Base-by-base conservation (phyloP, 2,888 invertebrate species). In the Drosophila borborema region DNA sequence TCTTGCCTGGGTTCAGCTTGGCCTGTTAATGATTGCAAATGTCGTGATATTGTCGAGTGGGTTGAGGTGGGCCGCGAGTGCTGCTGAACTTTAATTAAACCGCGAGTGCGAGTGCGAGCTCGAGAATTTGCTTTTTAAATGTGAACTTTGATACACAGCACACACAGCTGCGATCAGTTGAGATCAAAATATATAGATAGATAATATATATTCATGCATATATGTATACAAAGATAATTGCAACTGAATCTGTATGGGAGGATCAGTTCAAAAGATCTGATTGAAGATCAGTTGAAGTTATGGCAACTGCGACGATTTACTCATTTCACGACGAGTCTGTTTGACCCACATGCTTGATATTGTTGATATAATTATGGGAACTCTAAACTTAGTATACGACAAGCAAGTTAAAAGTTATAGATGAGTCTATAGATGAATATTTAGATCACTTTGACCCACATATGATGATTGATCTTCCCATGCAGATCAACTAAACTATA, bases 51-150 rank as follows among this genome's bases (percentile, higher is more conserved):
- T 76, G 81, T 72, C 65, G 77, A 77, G 88, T 84, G 89, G 84
- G 87, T 65, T 86, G 87, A 69, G 70, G 60, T 64, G 59, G 65
- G 43, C 16, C 28, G 51, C n/a, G 71, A 84, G 84, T 83, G 83
- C 77, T 82, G 81, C 80, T 89, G 85, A 85, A 85, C 90, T 89
- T 89, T 85, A 85, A 85, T 85, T 85, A 89, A 89, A 89, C 20
- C 38, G 58, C 56, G 62, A n/a, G 12, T 16, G 49, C 49, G 10
- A 31, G 10, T 31, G 49, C 45, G 46, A 46, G 46, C 8, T 73
- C 80, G 38, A 75, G 80, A 77, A 70, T 78, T 58, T 69, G 64
- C 63, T 36, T 58, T 40, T 59, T 16, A 48, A 80, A 79, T 62
- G 40, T 66, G 78, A 79, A 77, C 79, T 81, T 73, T 79, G 73